A percentile compares a stretch with the other conserved stretches of the same genome.
Conservation (phyloP, 2,113 vertebrate genomes). For the Corythornis cristatus region DNA sequence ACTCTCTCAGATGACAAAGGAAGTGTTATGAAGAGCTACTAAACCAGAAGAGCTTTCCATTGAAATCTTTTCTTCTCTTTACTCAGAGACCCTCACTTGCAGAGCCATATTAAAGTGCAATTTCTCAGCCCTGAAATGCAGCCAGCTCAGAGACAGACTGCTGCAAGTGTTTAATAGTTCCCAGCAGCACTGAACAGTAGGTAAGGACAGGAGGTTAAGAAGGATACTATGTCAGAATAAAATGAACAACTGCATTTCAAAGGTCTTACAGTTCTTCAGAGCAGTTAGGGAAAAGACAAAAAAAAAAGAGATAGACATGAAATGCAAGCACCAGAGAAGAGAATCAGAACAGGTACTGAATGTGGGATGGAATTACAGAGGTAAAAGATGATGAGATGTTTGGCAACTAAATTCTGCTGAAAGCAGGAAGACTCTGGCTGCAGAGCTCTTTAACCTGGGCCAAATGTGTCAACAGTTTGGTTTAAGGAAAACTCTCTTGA, state of each 20-base stretch:
- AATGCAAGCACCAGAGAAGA: background rate
- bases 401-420: background rate
- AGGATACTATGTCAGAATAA: background rate
- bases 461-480: background rate
- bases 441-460: background rate
- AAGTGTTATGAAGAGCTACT: background rate
- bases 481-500: background rate
- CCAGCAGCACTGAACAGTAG: background rate
- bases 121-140: background rate
- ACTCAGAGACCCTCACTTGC: background rate
- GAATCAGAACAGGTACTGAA: background rate
- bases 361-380: background rate
- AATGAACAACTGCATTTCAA: background rate
- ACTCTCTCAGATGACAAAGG: background rate
- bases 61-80: background rate
- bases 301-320: background rate
- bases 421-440: background rate
- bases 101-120: background rate
- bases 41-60: background rate
- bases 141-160: background rate
- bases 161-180: background rate
- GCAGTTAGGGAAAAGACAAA: background rate
- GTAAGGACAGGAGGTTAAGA: conserved; percentile 18
- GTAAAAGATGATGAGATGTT: background rate
- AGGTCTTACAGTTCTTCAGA: background rate